Evolutionary conservation across 2,888 invertebrate genomes (phyloP), one percentile per base, ranked within the genome.

Genomic region (Geophilus truncorum): DNA sequence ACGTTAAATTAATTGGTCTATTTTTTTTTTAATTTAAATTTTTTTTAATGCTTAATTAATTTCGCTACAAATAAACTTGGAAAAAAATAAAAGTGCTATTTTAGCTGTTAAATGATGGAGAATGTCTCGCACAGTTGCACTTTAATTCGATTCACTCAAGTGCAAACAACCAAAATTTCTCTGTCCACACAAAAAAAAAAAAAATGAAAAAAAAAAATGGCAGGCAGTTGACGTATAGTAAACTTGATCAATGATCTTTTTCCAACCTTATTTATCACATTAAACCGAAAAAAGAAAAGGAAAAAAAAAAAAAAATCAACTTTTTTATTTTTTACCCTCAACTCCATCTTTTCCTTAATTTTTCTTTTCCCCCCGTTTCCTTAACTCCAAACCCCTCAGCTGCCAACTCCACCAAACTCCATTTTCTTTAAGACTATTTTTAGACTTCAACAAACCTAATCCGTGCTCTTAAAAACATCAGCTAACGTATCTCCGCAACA

Each of bases 211-310:
- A 70, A 23, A 25, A 57, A 57, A 57, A 57, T 2, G 21, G 2
- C 9, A 23, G 18, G 28, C 25, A 70, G 25, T 70, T 70, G 70
- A 70, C 70, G 51, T 51, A 70, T 15, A 25, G 25, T 70, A 28
- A 70, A 70, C 70, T 25, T 70, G 70, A 70, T 70, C 70, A 70
- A 70, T 70, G 70, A 70, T 70, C 70, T 70, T 70, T 70, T 70
- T 70, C 70, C 28, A 70, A 70, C 70, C 28, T 28, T 70, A 70
- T 70, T 70, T 70, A 70, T 70, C 70, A 70, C 70, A 70, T 28
- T 70, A 70, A 70, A 25, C 18, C 18, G 12, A 18, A 45, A 45
- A 45, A 45, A 12, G 18, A 25, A 25, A 62, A 23, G 6, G 10
- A 5, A 23, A 62, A 40, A 40, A 40, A 40, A 10, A 51, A 51